These are phyloP conservation scores for Macrocentrus cingulum DNA, from an alignment of 1,140 invertebrate species.

Conservation along the genomic window DNA sequence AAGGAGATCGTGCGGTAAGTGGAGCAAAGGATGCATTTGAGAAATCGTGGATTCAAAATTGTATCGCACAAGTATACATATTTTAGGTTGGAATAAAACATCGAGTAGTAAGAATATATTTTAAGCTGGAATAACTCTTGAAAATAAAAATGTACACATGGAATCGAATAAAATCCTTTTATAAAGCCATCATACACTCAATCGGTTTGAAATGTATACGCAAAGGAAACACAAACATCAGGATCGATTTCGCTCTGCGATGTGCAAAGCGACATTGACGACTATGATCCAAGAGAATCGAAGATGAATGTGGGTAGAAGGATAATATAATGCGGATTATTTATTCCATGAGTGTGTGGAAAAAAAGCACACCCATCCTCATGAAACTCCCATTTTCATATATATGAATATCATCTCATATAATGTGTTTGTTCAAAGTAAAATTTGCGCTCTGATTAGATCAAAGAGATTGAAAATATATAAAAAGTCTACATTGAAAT, in stretches of 20 bases:
- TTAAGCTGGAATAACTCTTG: too few species aligned
- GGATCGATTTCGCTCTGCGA: constrained; percentile 13
- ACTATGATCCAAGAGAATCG: constrained; percentile 11
- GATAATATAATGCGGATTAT: background rate
- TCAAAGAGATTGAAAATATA: too few species aligned
- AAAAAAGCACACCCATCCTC: too few species aligned
- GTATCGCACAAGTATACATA: background rate
- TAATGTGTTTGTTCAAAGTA: too few species aligned
- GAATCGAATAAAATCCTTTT: background rate
- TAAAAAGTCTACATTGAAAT: too few species aligned
- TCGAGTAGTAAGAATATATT: too few species aligned
- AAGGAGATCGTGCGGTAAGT: background rate
- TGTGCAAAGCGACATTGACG: background rate
- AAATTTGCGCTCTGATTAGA: too few species aligned
- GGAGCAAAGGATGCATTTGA: background rate
- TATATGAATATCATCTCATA: too few species aligned
- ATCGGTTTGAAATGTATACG: constrained; percentile 9
- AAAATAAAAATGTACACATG: background rate
- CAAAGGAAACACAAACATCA: background rate
- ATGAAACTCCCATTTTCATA: too few species aligned
- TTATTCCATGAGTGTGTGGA: background rate
- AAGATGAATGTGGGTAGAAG: background rate
- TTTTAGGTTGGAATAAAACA: background rate
- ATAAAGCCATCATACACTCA: background rate
- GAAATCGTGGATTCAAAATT: background rate